Evolutionary conservation across 2,797 vertebrate species (phyloP), one percentile per base, ranked within the genome.

Genomic region (Chrosomus eos): DNA sequence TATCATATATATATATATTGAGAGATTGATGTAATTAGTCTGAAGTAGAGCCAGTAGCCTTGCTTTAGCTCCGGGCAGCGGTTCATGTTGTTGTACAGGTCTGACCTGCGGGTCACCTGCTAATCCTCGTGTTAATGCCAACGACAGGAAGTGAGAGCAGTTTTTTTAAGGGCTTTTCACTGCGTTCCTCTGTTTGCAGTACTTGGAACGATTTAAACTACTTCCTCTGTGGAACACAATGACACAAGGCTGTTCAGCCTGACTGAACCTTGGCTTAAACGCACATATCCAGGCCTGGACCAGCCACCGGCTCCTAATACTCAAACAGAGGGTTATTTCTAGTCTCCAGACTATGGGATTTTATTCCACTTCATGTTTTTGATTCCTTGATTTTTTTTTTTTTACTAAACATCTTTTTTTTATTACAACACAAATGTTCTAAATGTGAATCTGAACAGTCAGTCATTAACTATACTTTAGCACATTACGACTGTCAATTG

Each of bases 161-260:
- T 7, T 68, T 93, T 94, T 94, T 90, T 89, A 91, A 88, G 93
- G 90, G 91, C 87, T 81, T 90, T 93, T 93, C 88, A 92, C 90
- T 91, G 73, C 26, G 82, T 86, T 91, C 62, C 94, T 94, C 95
- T 95, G 93, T 96, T 95, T 95, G 90, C 92, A 92, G 93, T 91
- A 93, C 93, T 94, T 92, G 94, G 94, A 95, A 94, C 93, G 92
- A 92, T 92, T 94, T 93, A 94, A 95, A 94, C 93, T 91, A 94
- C 92, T 95, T 95, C 94, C 94, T 96, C 94, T 94, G 92, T 90
- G 91, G 93, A 92, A 91, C 93, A 92, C 91, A 95, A 95, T 94
- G 91, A 93, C 90, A 93, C 93, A 91, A 93, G 95, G 94, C 93
- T 93, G 92, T 92, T 94, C 93, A 90, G 92, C 93, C 93, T 94